These are phyloP conservation scores for Pseudoatta argentina DNA, from an alignment of 1,140 invertebrate genomes.

Conservation along the genomic window DNA sequence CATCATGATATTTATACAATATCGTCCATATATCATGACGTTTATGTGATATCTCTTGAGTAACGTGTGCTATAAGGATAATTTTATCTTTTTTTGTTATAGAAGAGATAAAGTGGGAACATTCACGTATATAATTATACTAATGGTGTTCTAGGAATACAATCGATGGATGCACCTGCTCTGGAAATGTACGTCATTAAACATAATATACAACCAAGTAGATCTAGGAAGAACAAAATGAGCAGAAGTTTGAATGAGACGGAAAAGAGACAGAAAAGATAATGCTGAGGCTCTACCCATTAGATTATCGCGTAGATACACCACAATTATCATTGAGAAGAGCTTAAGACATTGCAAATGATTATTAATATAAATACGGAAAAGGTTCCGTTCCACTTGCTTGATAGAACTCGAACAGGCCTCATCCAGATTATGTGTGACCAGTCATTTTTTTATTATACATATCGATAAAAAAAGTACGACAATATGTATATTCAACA, in stretches of 20 bases:
- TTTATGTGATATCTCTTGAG: too few species aligned
- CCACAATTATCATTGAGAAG: background rate
- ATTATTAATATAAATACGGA: background rate
- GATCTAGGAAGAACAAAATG: constrained; percentile 39
- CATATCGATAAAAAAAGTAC: background rate
- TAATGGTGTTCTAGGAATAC: constrained; percentile 35
- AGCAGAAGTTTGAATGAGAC: background rate
- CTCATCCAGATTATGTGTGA: background rate
- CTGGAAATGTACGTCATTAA: background rate
- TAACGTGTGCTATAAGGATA: too few species aligned
- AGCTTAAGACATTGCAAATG: background rate
- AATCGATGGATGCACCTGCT: background rate
- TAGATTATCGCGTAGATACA: background rate
- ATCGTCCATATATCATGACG: too few species aligned
- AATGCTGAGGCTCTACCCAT: background rate
- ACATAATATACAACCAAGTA: constrained; percentile 9
- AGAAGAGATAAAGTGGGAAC: background rate
- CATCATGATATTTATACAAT: too few species aligned
- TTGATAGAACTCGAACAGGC: background rate
- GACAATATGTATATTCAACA: background rate
- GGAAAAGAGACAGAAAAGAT: constrained; percentile 21
- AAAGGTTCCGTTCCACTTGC: too few species aligned
- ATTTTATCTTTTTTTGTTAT: background rate
- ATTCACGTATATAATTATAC: background rate
- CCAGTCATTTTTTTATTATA: background rate